Conservation (phyloP, 1,140 invertebrate genomes). For the Ceratina calcarata region DNA sequence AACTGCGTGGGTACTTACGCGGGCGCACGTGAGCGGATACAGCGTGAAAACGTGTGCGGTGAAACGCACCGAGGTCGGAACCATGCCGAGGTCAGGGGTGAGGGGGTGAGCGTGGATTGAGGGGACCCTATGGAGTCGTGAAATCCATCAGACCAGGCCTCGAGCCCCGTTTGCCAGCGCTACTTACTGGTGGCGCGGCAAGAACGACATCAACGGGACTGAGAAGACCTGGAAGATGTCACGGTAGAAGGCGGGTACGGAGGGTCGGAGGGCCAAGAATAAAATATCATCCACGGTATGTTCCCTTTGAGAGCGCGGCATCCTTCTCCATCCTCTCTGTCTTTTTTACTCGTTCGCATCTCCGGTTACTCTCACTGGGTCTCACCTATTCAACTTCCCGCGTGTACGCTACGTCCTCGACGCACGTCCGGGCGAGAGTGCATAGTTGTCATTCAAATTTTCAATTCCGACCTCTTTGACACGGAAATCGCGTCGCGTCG, state of each 20-base stretch:
- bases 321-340: slow-evolving; percentile 50
- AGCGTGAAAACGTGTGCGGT: slow-evolving; percentile 59
- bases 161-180: slow-evolving; percentile 65
- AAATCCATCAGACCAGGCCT: slow-evolving; percentile 74
- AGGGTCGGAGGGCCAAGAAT: slow-evolving; percentile 56
- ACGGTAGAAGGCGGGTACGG: slow-evolving; percentile 22
- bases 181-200: slow-evolving; percentile 66
- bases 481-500: slow-evolving; percentile 6
- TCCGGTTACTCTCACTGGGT: slow-evolving; percentile 37
- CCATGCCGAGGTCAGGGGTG: slow-evolving; percentile 57
- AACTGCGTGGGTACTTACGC: slow-evolving; percentile 47
- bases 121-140: slow-evolving; percentile 74
- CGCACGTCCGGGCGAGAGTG: slow-evolving; percentile 49
- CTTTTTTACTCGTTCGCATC: slow-evolving; percentile 44
- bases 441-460: slow-evolving; percentile 61
- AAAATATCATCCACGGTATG: slow-evolving; percentile 74
- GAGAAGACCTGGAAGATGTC: slow-evolving; percentile 61
- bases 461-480: slow-evolving; percentile 55
- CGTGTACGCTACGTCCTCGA: slow-evolving; percentile 13
- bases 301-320: slow-evolving; percentile 68
- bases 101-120: slow-evolving; percentile 70
- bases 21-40: slow-evolving; percentile 45
- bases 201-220: slow-evolving; percentile 67
- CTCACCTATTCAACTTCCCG: slow-evolving; percentile 46
- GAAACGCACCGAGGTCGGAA: slow-evolving; percentile 54